phyloP scores from a whole-genome alignment of 2,888 invertebrate genomes.

The Polyommatus icarus region DNA sequence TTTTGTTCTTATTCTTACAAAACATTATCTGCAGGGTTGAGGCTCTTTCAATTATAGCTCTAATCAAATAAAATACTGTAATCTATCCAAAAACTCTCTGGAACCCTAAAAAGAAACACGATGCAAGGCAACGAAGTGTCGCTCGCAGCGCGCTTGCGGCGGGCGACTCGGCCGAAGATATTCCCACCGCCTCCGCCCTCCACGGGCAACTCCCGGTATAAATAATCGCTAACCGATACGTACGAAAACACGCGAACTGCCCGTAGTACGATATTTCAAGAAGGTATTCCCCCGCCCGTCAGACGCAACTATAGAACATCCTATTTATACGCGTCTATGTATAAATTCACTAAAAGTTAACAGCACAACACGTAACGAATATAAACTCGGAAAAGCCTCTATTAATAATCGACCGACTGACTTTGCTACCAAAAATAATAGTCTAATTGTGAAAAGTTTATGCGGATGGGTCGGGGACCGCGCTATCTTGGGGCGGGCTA shows the following conservation, averaged over 20 bases:
- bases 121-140: not conserved
- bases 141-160: not conserved
- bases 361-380: conserved; percentile 81
- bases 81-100: not conserved
- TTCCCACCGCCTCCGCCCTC: not conserved
- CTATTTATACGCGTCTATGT: conserved; percentile 81
- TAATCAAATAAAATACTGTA: not conserved
- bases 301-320: conserved; percentile 78
- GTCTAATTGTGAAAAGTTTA: conserved; percentile 82
- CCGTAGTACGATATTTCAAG: conserved; percentile 81
- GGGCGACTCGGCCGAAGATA: not conserved
- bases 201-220: conserved; percentile 53
- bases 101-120: not conserved
- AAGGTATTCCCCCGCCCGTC: conserved; percentile 81
- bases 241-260: conserved; percentile 78
- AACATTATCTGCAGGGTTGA: too few species aligned
- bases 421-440: conserved; percentile 82
- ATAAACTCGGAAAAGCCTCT: conserved; percentile 82
- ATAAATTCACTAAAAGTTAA: conserved; percentile 82
- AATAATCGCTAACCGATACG: conserved; percentile 81
- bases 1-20: too few species aligned
- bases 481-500: conserved; percentile 81
- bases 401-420: conserved; percentile 82
- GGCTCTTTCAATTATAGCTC: too few species aligned
- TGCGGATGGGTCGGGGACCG: conserved; percentile 81